Evolutionary conservation across 2,888 invertebrate species (phyloP).

Genomic region (Phyllotreta striolata): DNA sequence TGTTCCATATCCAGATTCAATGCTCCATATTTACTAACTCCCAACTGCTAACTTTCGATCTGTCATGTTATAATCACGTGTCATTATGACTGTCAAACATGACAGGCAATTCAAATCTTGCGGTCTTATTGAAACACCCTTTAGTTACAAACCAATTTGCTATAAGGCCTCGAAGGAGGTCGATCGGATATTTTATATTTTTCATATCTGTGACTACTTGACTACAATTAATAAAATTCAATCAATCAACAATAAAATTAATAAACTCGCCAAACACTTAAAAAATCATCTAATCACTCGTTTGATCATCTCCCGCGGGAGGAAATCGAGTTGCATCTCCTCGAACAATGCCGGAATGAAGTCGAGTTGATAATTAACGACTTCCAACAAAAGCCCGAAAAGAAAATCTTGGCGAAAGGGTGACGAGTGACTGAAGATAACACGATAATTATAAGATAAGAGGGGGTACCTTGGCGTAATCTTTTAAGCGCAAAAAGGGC

Average conservation of each 20-base stretch:
- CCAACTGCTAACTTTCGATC: too few relatives aligned
- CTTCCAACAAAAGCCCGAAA: constrained; percentile 30
- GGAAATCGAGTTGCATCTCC: constrained; percentile 32
- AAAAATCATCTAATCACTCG: constrained; percentile 19
- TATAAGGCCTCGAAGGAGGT: too few relatives aligned
- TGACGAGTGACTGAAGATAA: constrained; percentile 44
- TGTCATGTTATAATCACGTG: too few relatives aligned
- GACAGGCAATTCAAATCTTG: too few relatives aligned
- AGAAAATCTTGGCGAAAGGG: constrained; percentile 40
- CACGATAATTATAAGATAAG: constrained; percentile 55
- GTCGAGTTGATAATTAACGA: constrained; percentile 37
- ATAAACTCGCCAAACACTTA: constrained; percentile 14
- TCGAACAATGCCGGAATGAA: constrained; percentile 32
- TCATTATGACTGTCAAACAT: too few relatives aligned
- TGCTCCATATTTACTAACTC: too few relatives aligned
- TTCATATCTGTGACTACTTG: not conserved
- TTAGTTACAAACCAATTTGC: too few relatives aligned
- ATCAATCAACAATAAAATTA: constrained; percentile 6
- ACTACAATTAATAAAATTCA: not conserved
- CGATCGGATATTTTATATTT: too few relatives aligned
- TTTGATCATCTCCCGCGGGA: constrained; percentile 7
- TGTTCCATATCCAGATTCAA: too few relatives aligned
- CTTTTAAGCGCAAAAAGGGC: constrained; percentile 55
- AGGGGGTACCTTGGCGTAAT: constrained; percentile 54
- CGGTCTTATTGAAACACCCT: too few relatives aligned